A percentile compares a stretch with the other conserved stretches of the same genome.
These are phyloP conservation scores for Orgyia antiqua DNA, from an alignment of 2,888 invertebrate species.

Conservation along the genomic window DNA sequence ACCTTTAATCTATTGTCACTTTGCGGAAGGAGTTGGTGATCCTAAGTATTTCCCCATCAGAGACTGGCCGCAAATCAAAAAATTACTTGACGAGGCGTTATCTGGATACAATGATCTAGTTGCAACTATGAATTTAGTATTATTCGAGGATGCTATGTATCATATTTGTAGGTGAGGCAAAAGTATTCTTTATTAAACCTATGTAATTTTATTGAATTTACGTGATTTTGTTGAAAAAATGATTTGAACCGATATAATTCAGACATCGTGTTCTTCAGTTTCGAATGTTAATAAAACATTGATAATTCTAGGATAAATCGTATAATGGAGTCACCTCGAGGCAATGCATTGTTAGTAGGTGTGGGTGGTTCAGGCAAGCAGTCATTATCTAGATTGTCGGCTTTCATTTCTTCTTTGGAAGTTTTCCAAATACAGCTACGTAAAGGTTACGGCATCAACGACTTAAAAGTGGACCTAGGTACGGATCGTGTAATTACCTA, in stretches of 20 bases:
- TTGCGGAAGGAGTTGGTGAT: slow-evolving; percentile 93
- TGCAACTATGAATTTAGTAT: slow-evolving; percentile 94
- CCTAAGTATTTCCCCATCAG: slow-evolving; percentile 91
- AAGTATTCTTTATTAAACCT: no score
- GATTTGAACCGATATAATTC: no score
- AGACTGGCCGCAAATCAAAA: slow-evolving; percentile 84
- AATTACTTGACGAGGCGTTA: slow-evolving; percentile 88
- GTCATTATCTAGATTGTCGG: slow-evolving; percentile 90
- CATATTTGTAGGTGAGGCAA: slow-evolving; percentile 86
- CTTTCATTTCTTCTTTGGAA: slow-evolving; percentile 93
- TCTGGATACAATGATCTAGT: slow-evolving; percentile 92
- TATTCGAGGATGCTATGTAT: slow-evolving; percentile 96
- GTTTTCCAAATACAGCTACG: slow-evolving; percentile 95
- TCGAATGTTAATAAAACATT: no score
- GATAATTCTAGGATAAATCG: slow-evolving; percentile 84
- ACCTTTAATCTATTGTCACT: slow-evolving; percentile 94
- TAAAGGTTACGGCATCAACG: slow-evolving; percentile 90
- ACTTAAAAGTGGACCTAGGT: slow-evolving; percentile 85
- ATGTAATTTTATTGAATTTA: no score
- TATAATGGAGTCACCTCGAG: slow-evolving; percentile 93
- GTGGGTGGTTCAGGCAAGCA: slow-evolving; percentile 98
- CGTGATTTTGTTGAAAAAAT: no score
- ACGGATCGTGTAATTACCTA: no score
- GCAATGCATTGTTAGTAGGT: slow-evolving; percentile 94
- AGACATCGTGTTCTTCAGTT: no score